phyloP scores from a whole-genome alignment of 2,888 invertebrate genomes.

The Campaea margaritaria region DNA sequence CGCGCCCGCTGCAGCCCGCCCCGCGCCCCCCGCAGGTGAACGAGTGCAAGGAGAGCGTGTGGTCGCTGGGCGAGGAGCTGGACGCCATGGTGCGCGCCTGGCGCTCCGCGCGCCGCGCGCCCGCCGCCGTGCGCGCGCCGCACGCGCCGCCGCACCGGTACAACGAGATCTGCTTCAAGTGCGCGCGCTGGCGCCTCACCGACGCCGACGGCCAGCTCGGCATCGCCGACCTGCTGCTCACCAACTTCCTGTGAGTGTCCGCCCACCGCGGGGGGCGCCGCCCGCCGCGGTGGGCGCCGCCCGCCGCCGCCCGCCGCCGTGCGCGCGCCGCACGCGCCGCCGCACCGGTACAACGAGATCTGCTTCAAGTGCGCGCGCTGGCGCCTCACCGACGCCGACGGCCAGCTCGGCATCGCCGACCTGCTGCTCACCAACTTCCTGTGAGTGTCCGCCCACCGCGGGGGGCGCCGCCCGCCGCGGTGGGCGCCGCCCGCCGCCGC shows the following conservation, averaged over 20 bases:
- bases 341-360: conserved; percentile 92
- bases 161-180: conserved; percentile 97
- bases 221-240: conserved; percentile 97
- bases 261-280: conserved; percentile 85
- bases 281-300: conserved; percentile 90
- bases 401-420: conserved; percentile 98
- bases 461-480: conserved; percentile 88
- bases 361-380: conserved; percentile 99
- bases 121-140: conserved; percentile 83
- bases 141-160: conserved; percentile 90
- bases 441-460: conserved; percentile 86
- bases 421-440: conserved; percentile 97
- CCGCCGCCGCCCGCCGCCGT: conserved; percentile 87
- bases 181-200: conserved; percentile 98
- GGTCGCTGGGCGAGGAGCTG: conserved; percentile 95
- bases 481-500: conserved; percentile 91
- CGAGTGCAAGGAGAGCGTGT: conserved; percentile 95
- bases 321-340: conserved; percentile 88
- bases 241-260: conserved; percentile 94
- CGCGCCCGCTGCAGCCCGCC: background rate
- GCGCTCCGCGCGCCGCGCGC: conserved; percentile 90
- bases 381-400: conserved; percentile 98
- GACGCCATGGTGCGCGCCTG: conserved; percentile 98
- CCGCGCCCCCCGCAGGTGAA: conserved; percentile 85
- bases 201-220: conserved; percentile 99